Evolutionary conservation across 2,797 vertebrate genomes (phyloP), one percentile per base, ranked within the genome.

Genomic region (Sciurus carolinensis): DNA sequence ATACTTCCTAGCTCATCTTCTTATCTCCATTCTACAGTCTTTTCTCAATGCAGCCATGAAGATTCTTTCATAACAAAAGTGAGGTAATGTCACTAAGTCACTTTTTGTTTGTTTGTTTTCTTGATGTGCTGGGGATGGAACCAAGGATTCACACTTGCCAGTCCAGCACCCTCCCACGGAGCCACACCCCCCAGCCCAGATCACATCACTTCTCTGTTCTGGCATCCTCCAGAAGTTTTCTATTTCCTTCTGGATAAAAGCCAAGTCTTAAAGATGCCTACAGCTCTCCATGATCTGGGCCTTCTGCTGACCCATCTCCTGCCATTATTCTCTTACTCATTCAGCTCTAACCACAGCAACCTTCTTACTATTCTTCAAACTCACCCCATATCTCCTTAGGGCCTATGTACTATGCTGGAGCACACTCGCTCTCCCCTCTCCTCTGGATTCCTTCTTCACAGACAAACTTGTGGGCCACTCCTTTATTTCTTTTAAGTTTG

Each of bases 51-150:
- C 24, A 67, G 47, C 20, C 20, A 5, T 22, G 62, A 90, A 28
- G 72, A 69, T 79, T n/a, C 39, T 91, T 83, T 75, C 13, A 50
- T 72, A 89, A n/a, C 13, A 7, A 82, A 95, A 95, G 73, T 80
- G 73, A 69, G 36, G 81, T 50, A 26, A 26, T 47, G 66, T 71
- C 13, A 26, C 64, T 1, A 62, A 62, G 59, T 24, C 24, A 62
- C 59, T 24, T 57, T 62, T 62, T 67, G 30, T 67, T 14, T 67
- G 30, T 67, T 30, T n/a, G 66, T 67, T 30, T 14, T 66, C 15
- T 6, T 66, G 28, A 3, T 64, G 26, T 64, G 62, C 11, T 64
- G 26, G 9, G 26, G 28, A 14, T 30, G 64, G 28, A 66, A 30
- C 62, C 64, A 66, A 30, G 28, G 64, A 30, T 33, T 33, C 30